Percentiles rank a stretch among this genome's conserved stretches.
These are phyloP conservation scores for Microctenopoma stevenorrisi DNA, from an alignment of 2,797 vertebrate genomes.

Conservation along the genomic window DNA sequence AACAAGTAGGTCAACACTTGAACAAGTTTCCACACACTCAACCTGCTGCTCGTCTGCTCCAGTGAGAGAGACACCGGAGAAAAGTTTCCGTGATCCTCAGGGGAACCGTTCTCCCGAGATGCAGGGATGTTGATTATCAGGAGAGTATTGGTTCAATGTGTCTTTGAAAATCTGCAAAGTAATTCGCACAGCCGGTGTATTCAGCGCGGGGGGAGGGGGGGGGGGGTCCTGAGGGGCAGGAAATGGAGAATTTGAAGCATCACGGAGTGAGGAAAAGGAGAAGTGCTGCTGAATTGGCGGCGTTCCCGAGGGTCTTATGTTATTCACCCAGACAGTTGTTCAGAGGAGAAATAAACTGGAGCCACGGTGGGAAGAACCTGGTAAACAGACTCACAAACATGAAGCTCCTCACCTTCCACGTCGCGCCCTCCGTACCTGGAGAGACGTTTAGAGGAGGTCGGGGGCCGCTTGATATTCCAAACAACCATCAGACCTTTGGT, in stretches of 20 bases:
- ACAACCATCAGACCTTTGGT: not conserved
- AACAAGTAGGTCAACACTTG: slow-evolving; percentile 21
- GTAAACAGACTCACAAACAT: not conserved
- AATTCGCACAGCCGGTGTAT: slow-evolving; percentile 14
- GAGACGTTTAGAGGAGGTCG: slow-evolving; percentile 36
- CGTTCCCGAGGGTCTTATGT: slow-evolving; percentile 38
- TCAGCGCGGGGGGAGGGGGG: not conserved
- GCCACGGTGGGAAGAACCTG: slow-evolving; percentile 3
- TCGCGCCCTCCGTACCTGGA: not conserved
- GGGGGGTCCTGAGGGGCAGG: slow-evolving; percentile 36
- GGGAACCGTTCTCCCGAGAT: slow-evolving; percentile 34
- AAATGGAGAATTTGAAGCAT: slow-evolving; percentile 38
- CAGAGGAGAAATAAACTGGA: slow-evolving; percentile 27
- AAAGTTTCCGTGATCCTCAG: slow-evolving; percentile 21
- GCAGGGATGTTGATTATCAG: slow-evolving; percentile 47
- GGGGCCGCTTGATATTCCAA: slow-evolving; percentile 39
- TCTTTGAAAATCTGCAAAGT: slow-evolving; percentile 56
- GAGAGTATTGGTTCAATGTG: slow-evolving; percentile 37
- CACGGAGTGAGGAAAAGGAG: slow-evolving; percentile 19
- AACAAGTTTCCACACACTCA: slow-evolving; percentile 20
- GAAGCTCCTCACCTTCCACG: slow-evolving; percentile 12
- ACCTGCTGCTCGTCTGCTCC: slow-evolving; percentile 14
- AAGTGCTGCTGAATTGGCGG: slow-evolving; percentile 11
- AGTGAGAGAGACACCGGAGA: not conserved
- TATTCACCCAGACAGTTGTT: slow-evolving; percentile 49